phyloP scores from a whole-genome alignment of 1,140 invertebrate genomes.

The Pseudomyrmex concolor region DNA sequence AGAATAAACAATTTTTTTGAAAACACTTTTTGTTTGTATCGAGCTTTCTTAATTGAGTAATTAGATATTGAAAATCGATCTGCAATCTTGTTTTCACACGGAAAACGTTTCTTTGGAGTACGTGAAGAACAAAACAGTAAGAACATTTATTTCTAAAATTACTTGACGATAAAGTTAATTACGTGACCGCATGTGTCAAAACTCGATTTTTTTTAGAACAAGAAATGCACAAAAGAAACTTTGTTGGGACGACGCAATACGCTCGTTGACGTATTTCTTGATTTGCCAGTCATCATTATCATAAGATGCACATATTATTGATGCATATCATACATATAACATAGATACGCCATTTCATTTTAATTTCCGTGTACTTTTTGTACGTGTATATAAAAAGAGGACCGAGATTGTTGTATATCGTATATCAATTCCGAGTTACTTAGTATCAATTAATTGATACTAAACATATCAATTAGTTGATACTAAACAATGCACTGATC shows the following conservation, averaged over 20 bases:
- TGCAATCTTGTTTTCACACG: neutral
- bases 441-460: too few relatives aligned
- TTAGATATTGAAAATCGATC: neutral
- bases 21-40: neutral
- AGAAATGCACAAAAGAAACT: neutral
- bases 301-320: neutral
- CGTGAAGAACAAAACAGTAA: neutral
- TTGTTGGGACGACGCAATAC: too few relatives aligned
- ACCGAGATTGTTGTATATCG: too few relatives aligned
- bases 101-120: neutral
- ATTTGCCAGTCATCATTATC: slow-evolving; percentile 37
- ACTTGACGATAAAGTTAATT: neutral
- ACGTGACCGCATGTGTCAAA: neutral
- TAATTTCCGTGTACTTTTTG: too few relatives aligned
- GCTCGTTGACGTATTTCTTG: neutral
- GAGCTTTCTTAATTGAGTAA: neutral
- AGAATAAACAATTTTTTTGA: neutral
- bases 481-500: neutral
- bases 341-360: too few relatives aligned
- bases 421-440: too few relatives aligned
- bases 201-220: too few relatives aligned
- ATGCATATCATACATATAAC: neutral
- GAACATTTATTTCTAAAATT: neutral
- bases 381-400: too few relatives aligned
- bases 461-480: too few relatives aligned